Percentiles rank a stretch among this genome's conserved stretches.
Evolutionary conservation across 2,113 vertebrate genomes (phyloP).

Genomic region (Pithys albifrons): DNA sequence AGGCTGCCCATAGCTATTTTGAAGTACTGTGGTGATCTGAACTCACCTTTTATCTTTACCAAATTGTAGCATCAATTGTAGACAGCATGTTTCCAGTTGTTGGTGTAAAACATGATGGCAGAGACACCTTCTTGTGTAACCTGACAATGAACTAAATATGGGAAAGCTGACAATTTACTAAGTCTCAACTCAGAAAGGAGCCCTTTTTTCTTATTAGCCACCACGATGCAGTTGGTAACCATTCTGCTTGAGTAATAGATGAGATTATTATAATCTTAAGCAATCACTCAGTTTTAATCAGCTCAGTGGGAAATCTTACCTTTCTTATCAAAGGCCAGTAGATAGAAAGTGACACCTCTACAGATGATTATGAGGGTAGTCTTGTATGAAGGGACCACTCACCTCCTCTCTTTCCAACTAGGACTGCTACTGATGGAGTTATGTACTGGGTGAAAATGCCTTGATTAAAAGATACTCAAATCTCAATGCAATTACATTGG

Average conservation of each 20-base stretch:
- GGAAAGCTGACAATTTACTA: not conserved
- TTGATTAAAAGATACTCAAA: constrained; percentile 44
- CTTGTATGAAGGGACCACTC: constrained; percentile 25
- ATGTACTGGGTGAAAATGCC: not conserved
- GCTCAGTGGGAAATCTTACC: constrained; percentile 15
- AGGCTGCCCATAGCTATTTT: not conserved
- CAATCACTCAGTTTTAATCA: constrained; percentile 40
- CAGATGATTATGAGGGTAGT: constrained; percentile 8
- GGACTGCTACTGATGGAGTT: not conserved
- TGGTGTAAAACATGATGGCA: not conserved
- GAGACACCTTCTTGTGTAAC: not conserved
- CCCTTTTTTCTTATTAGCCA: not conserved
- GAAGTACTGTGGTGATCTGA: not conserved
- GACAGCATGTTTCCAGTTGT: not conserved
- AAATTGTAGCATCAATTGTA: not conserved
- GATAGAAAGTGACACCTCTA: not conserved
- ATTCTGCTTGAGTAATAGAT: constrained; percentile 10
- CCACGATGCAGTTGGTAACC: not conserved
- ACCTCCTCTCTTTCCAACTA: not conserved
- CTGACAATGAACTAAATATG: not conserved
- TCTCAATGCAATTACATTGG: constrained; percentile 20
- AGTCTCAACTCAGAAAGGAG: not conserved
- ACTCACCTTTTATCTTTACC: not conserved
- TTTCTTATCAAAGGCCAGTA: constrained; percentile 45
- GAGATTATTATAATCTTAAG: constrained; percentile 22